phyloP scores from a whole-genome alignment of 2,888 invertebrate species.

The Rhagium mordax region DNA sequence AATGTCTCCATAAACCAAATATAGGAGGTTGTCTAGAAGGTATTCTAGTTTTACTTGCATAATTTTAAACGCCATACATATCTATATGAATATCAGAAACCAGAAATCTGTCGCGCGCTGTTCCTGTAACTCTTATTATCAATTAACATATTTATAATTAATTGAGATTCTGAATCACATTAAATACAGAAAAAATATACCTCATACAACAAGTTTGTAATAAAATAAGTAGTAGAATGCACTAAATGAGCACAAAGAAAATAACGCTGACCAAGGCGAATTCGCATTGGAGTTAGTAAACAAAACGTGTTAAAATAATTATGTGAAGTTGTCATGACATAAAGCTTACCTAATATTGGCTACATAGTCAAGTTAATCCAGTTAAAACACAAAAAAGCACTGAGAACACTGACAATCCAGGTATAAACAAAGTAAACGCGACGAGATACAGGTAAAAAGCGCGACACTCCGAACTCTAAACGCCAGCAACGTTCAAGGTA shows the following conservation, averaged over 20 bases:
- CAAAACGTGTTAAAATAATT: constrained; percentile 1
- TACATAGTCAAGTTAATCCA: constrained; percentile 21
- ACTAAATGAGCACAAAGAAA: constrained; percentile 16
- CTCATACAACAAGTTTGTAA: constrained; percentile 7
- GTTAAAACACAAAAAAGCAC: constrained; percentile 26
- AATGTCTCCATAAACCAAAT: constrained; percentile 30
- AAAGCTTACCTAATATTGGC: constrained; percentile 36
- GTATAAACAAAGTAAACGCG: constrained; percentile 31
- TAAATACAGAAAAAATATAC: background rate
- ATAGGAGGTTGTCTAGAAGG: constrained; percentile 26
- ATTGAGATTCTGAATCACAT: constrained; percentile 1
- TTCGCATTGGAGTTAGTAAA: background rate
- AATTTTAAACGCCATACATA: background rate
- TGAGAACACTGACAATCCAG: constrained; percentile 32
- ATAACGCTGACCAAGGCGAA: constrained; percentile 13
- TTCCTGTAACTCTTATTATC: background rate
- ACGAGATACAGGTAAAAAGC: constrained; percentile 21
- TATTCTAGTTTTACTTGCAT: constrained; percentile 3
- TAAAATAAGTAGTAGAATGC: background rate
- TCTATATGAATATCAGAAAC: constrained; percentile 2
- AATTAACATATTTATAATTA: constrained; percentile 9
- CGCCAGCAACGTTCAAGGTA: constrained; percentile 59
- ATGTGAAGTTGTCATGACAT: constrained; percentile 23
- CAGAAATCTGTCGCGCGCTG: constrained; percentile 15
- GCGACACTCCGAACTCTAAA: constrained; percentile 40